phyloP scores from a whole-genome alignment of 1,140 invertebrate species.

The Euschistus heros region DNA sequence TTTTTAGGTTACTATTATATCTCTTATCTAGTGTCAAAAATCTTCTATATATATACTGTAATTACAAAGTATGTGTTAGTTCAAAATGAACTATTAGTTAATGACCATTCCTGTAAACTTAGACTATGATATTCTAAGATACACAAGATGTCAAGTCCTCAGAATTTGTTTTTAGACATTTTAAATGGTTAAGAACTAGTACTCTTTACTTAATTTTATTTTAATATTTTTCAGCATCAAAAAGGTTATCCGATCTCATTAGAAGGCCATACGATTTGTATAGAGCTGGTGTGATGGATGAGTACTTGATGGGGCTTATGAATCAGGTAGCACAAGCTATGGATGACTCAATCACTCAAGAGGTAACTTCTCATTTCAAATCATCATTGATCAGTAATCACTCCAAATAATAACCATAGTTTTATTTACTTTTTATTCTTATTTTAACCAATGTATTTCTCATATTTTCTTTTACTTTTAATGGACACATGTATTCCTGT shows the following conservation, averaged over 20 bases:
- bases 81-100: too few species aligned
- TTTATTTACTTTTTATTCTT: background rate
- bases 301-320: conserved; percentile 85
- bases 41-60: too few species aligned
- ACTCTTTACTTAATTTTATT: too few species aligned
- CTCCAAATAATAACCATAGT: background rate
- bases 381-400: background rate
- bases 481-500: background rate
- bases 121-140: too few species aligned
- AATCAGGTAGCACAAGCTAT: conserved; percentile 91
- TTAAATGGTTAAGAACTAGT: too few species aligned
- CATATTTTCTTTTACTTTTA: background rate
- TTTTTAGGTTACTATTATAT: too few species aligned
- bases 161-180: too few species aligned
- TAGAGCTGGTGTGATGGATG: conserved; percentile 77
- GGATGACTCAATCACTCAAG: conserved; percentile 87
- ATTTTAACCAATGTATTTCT: background rate
- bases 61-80: too few species aligned
- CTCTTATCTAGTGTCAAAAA: too few species aligned
- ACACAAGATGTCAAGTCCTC: too few species aligned
- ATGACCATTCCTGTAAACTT: too few species aligned
- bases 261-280: conserved; percentile 83
- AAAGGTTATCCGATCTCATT: conserved; percentile 74
- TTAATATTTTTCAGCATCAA: conserved; percentile 51
- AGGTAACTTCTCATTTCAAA: conserved; percentile 40